phyloP scores from a whole-genome alignment of 2,113 vertebrate genomes.

The Craseonycteris thonglongyai region DNA sequence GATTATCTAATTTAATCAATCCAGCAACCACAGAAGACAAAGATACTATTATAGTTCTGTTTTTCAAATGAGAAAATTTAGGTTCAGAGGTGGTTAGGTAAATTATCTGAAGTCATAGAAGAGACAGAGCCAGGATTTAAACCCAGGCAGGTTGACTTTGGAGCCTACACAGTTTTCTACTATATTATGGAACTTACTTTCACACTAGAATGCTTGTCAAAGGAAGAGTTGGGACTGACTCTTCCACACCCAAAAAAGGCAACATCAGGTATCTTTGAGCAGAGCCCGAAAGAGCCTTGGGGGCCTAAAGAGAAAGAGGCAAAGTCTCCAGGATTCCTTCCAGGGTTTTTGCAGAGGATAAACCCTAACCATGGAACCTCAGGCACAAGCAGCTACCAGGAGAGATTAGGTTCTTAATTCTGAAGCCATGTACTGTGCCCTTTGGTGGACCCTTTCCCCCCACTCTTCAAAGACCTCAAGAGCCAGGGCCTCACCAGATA shows the following conservation, averaged over 20 bases:
- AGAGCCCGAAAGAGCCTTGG: background rate
- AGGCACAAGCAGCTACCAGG: background rate
- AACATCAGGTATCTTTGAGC: background rate
- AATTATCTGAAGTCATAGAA: conserved; percentile 25
- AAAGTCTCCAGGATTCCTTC: background rate
- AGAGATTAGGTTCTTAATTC: conserved; percentile 20
- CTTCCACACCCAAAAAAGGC: background rate
- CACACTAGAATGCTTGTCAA: background rate
- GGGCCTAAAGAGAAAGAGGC: conserved; percentile 2
- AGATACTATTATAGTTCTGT: background rate
- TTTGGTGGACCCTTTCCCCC: background rate
- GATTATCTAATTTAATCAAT: conserved; percentile 13
- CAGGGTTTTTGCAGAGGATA: background rate
- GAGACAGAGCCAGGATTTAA: background rate
- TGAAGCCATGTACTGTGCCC: background rate
- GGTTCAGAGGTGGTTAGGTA: background rate
- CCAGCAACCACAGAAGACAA: background rate
- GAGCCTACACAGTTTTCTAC: background rate
- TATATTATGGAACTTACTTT: background rate
- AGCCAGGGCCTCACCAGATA: conserved; percentile 86
- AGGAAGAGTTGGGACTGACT: conserved; percentile 4
- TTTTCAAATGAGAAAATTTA: conserved; percentile 14
- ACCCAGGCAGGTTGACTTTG: background rate
- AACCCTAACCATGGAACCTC: background rate
- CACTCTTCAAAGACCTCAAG: background rate